Conservation (phyloP, 2,888 invertebrate species). For the Patella caerulea region DNA sequence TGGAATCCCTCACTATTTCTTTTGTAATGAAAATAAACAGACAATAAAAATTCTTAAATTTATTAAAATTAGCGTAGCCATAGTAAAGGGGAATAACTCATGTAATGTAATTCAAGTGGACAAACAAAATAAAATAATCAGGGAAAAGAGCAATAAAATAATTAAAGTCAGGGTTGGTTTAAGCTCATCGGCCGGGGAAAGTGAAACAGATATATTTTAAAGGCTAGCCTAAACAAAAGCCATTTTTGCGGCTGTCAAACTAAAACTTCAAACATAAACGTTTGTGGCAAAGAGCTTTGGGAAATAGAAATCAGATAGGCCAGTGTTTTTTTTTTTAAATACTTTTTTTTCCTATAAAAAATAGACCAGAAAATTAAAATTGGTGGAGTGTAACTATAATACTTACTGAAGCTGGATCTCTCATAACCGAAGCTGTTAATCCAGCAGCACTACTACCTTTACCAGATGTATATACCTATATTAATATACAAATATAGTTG, state of each 20-base stretch:
- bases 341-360: neutral
- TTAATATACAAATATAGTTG: neutral
- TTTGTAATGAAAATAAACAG: too few relatives aligned
- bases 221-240: too few relatives aligned
- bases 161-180: neutral
- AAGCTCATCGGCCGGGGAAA: neutral
- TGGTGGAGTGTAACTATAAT: neutral
- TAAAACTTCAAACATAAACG: too few relatives aligned
- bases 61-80: too few relatives aligned
- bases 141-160: neutral
- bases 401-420: constrained; percentile 91
- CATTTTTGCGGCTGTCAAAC: too few relatives aligned
- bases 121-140: constrained; percentile 18
- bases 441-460: constrained; percentile 99
- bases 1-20: too few relatives aligned
- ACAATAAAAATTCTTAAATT: too few relatives aligned
- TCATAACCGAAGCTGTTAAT: constrained; percentile 95
- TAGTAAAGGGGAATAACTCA: too few relatives aligned
- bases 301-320: too few relatives aligned
- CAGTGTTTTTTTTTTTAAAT: too few relatives aligned
- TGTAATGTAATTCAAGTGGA: too few relatives aligned
- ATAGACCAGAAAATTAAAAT: neutral
- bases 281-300: too few relatives aligned
- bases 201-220: neutral
- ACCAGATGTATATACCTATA: constrained; percentile 90